A percentile compares a stretch with the other conserved stretches of the same genome.
Conservation (phyloP, 2,797 vertebrate species). For the Hemibagrus guttatus region DNA sequence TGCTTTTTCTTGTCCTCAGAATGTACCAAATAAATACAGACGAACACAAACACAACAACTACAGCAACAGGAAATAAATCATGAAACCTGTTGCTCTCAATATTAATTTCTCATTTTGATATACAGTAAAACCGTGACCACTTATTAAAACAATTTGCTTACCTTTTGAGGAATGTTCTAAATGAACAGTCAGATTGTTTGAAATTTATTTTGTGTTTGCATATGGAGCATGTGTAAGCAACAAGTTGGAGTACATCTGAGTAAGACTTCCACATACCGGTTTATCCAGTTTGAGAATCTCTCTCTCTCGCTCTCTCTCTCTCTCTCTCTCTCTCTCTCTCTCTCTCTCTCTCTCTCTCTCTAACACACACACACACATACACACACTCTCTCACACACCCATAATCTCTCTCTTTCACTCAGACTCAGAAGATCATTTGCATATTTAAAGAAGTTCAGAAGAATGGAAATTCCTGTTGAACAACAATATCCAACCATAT, state of each 20-base stretch:
- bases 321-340: background rate
- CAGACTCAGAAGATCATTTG: background rate
- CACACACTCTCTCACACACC: background rate
- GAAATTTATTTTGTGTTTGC: background rate
- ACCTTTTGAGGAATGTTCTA: background rate
- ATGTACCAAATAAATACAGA: background rate
- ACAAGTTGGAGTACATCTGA: slow-evolving; percentile 5
- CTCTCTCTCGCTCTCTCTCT: background rate
- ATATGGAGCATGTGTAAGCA: background rate
- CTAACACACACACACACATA: background rate
- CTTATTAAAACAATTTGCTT: background rate
- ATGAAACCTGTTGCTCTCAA: background rate
- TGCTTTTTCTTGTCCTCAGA: background rate
- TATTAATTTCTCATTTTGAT: no score
- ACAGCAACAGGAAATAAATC: background rate
- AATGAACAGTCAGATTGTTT: background rate
- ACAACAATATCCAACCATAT: background rate
- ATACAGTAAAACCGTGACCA: background rate
- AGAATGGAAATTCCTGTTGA: background rate
- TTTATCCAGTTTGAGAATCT: slow-evolving; percentile 15
- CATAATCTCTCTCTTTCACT: background rate
- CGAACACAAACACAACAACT: background rate
- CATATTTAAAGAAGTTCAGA: background rate
- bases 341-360: background rate
- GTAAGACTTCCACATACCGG: slow-evolving; percentile 12